Percentiles rank a stretch among this genome's conserved stretches.
Conservation (phyloP, 64 coral and sea anemone genomes). For the Pocillopora damicornis region DNA sequence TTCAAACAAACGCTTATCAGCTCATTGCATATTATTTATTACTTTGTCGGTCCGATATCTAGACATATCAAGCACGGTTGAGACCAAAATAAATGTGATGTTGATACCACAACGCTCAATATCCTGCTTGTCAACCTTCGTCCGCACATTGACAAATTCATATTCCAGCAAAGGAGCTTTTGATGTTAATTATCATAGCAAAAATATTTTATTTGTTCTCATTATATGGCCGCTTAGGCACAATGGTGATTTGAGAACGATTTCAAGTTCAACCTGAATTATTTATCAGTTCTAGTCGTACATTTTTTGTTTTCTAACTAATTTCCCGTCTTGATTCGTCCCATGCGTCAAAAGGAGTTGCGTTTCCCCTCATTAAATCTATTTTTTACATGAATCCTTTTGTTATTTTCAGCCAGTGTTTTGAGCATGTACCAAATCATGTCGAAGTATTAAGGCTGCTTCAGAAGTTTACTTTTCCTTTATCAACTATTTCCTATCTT, state of each 20-base stretch:
- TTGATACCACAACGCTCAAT: background rate
- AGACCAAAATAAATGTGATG: background rate
- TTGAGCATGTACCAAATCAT: too few relatives aligned
- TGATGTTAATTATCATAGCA: background rate
- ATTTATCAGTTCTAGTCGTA: too few relatives aligned
- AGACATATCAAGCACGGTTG: background rate
- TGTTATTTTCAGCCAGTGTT: too few relatives aligned
- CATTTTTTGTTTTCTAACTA: background rate
- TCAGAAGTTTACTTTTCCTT: too few relatives aligned
- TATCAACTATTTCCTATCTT: too few relatives aligned
- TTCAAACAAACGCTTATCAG: background rate
- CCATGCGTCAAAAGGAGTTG: background rate
- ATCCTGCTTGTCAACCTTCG: background rate
- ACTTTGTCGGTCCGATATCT: background rate
- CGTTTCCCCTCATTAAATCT: too few relatives aligned
- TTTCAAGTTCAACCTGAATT: too few relatives aligned
- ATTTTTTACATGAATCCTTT: too few relatives aligned
- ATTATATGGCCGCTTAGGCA: too few relatives aligned
- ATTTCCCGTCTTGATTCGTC: background rate
- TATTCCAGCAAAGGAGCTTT: background rate
- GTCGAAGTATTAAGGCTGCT: too few relatives aligned
- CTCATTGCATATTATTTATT: background rate
- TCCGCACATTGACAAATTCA: background rate
- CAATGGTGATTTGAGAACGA: too few relatives aligned
- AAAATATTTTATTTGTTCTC: background rate